These are phyloP conservation scores for Cyprinodon tularosa DNA, from an alignment of 2,113 vertebrate species.

Conservation along the genomic window DNA sequence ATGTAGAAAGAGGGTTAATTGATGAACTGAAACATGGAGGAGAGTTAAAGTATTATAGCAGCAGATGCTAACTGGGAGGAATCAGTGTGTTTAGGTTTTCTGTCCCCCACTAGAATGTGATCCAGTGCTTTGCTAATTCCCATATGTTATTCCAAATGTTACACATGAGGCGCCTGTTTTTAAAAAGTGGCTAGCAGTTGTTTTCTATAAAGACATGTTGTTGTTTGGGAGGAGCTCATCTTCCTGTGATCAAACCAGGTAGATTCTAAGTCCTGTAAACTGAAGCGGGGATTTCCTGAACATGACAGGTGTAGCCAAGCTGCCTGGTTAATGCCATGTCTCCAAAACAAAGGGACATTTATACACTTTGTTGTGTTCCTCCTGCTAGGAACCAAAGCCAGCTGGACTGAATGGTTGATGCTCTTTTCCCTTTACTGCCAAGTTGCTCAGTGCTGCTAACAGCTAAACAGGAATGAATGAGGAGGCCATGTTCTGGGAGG, in stretches of 20 bases:
- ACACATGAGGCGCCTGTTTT: no score
- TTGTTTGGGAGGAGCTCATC: neutral
- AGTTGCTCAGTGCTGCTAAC: conserved; percentile 3
- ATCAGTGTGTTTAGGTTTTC: no score
- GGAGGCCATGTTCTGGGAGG: neutral
- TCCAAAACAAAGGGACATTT: neutral
- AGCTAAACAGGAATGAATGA: conserved; percentile 10
- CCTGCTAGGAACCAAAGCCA: neutral
- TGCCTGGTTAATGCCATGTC: neutral
- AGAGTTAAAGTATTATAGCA: no score
- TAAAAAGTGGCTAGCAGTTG: no score
- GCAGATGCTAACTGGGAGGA: no score
- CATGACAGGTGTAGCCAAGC: neutral
- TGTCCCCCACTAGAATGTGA: no score
- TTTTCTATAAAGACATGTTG: no score
- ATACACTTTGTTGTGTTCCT: neutral
- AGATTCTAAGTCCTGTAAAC: neutral
- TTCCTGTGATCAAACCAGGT: neutral
- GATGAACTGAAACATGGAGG: no score
- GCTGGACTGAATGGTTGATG: conserved; percentile 5
- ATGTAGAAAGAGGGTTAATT: no score
- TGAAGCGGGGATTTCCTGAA: neutral
- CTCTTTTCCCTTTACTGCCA: neutral
- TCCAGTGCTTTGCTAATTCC: no score
- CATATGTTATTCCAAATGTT: no score